Evolutionary conservation across 2,888 invertebrate genomes (phyloP).

Genomic region (Aleiodes alternator): DNA sequence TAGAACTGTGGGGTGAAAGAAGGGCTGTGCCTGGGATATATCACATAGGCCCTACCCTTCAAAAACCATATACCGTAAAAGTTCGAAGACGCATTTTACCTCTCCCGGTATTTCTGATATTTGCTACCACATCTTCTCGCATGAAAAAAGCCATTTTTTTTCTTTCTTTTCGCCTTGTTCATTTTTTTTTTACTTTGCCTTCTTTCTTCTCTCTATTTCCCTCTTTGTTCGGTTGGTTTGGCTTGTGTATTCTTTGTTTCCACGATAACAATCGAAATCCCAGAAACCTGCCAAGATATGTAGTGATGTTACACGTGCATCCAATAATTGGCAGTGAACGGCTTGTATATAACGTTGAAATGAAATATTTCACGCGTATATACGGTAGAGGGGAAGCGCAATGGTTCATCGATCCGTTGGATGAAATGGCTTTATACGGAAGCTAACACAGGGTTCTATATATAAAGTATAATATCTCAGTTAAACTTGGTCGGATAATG

Average conservation of each 20-base stretch:
- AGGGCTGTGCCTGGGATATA: conserved; percentile 4
- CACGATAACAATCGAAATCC: conserved; percentile 18
- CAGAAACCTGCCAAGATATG: conserved; percentile 40
- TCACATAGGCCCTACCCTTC: conserved; percentile 26
- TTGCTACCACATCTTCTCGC: conserved; percentile 21
- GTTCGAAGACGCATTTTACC: conserved; percentile 31
- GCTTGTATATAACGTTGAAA: conserved; percentile 28
- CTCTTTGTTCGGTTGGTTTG: not conserved
- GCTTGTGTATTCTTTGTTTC: conserved; percentile 5
- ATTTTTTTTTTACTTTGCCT: conserved; percentile 1
- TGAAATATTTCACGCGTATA: conserved; percentile 45
- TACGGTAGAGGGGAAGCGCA: not conserved
- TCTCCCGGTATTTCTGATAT: conserved; percentile 21
- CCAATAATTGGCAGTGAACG: conserved; percentile 38
- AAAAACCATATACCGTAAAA: conserved; percentile 17
- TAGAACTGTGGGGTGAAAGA: conserved; percentile 5
- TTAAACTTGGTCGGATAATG: too few species aligned
- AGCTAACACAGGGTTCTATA: conserved; percentile 40
- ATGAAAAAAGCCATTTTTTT: conserved; percentile 23
- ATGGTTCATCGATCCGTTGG: conserved; percentile 19
- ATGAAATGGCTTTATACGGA: conserved; percentile 5
- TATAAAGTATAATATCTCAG: too few species aligned
- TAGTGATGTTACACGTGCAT: conserved; percentile 6
- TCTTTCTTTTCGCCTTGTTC: not conserved
- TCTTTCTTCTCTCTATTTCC: not conserved